Evolutionary conservation across 2,113 vertebrate genomes (phyloP).

Genomic region (Scomber colias): DNA sequence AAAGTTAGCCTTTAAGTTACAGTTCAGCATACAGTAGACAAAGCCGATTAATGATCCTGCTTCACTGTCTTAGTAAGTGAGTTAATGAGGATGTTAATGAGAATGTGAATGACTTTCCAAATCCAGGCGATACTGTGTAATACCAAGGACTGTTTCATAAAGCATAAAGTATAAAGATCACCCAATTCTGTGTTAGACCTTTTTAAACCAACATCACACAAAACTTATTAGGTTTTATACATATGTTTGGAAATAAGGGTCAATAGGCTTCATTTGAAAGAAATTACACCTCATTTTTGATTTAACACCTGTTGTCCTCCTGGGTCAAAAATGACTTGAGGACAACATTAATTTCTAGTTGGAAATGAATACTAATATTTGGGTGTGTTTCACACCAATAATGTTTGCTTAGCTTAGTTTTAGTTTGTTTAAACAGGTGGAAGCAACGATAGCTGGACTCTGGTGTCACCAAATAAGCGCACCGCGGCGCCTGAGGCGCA

Average conservation of each 20-base stretch:
- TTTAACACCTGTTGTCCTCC: too few relatives aligned
- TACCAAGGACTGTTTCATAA: too few relatives aligned
- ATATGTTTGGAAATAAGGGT: too few relatives aligned
- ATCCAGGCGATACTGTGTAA: neutral
- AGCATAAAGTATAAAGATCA: too few relatives aligned
- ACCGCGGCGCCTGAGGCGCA: neutral
- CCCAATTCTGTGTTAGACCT: too few relatives aligned
- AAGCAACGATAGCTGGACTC: neutral
- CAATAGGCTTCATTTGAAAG: too few relatives aligned
- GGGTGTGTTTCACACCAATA: neutral
- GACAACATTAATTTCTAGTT: neutral
- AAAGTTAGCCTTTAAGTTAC: neutral
- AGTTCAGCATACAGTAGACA: neutral
- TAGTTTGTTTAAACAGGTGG: constrained; percentile 41
- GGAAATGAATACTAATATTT: neutral
- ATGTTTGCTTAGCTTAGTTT: neutral
- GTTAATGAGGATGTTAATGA: neutral
- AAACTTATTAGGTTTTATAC: too few relatives aligned
- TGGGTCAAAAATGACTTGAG: too few relatives aligned
- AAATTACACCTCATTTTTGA: too few relatives aligned
- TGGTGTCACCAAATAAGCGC: constrained; percentile 39
- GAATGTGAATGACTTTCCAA: neutral
- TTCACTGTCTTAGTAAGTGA: neutral
- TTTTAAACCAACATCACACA: too few relatives aligned
- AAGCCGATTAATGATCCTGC: neutral